Base-by-base conservation (phyloP, 2,888 invertebrate species). In the Petrolisthes cinctipes region DNA sequence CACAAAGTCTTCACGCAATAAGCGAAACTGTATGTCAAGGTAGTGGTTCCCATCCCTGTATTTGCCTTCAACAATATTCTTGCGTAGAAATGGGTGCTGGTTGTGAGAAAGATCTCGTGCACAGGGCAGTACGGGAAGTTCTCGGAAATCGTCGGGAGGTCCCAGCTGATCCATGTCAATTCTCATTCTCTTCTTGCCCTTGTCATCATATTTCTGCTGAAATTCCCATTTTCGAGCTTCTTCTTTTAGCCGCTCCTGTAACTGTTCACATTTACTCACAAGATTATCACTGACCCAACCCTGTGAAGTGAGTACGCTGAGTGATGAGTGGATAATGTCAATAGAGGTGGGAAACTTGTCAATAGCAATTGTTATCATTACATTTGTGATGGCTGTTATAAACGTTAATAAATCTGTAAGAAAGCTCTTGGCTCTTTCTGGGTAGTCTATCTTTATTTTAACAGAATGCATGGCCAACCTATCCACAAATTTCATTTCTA, bases 1-100 rank as follows among this genome's bases (percentile, higher is more conserved):
- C 61, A 96, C 94, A 92, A 96, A 97, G 92, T 97, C 97, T 93
- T 97, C 97, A 61, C 96, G 93, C 82, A 97, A 92, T 66, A 97
- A 93, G 68, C 95, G 94, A 92, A 96, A 96, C 91, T 97, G 97
- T n/a, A 95, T 93, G 91, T 96, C 96, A 53, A 97, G 93, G 92
- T 97, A 97, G 91, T 96, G 95, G 79, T 95, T 94, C 0, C 95
- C 93, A 92, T 94, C 94, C 0, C 93, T 92, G 92, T 96, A 97
- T 0, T 94, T 93, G 20, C 96, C 96, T 76, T 94, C 92, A 0
- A 94, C 92, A 85, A 95, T 94, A 92, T 95, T 95, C 0, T 94
- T 94, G 20, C 94, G 93, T 37, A 95, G 91, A 92, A 94, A 95
- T 0, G 93, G 92, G 6, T 91, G 89, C n/a, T 91, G 90, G 4